A percentile compares a stretch with the other conserved stretches of the same genome.
Evolutionary conservation across 30 jellyfish, hydroid and myxozoan genomes (phyloP).

Genomic region (Haliclystus octoradiatus): DNA sequence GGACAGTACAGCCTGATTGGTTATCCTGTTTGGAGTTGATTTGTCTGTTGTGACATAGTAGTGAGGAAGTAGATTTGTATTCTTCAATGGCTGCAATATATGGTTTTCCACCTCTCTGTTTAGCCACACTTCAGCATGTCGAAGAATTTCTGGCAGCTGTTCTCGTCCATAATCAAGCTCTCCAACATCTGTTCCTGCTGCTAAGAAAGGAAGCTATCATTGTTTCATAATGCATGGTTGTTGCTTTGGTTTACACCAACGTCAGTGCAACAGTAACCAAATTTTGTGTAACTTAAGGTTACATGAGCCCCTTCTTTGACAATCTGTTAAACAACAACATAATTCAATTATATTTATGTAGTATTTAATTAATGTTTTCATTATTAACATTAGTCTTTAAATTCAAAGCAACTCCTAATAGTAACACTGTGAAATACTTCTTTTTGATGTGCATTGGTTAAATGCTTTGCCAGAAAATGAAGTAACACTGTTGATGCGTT

Average conservation of each 20-base stretch:
- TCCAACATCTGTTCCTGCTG: constrained; percentile 38
- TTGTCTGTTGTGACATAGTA: constrained; percentile 27
- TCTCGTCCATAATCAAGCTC: constrained; percentile 26
- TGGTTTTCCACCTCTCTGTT: not conserved
- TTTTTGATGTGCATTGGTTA: too few relatives aligned
- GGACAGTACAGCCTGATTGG: constrained; percentile 22
- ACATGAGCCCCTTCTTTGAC: too few relatives aligned
- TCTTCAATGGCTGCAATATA: not conserved
- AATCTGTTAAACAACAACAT: too few relatives aligned
- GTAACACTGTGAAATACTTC: too few relatives aligned
- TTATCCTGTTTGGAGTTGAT: constrained; percentile 9
- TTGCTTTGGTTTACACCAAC: constrained; percentile 12
- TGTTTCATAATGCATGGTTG: constrained; percentile 22
- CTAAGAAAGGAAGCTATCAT: constrained; percentile 10
- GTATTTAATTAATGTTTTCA: too few relatives aligned
- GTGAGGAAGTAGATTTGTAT: constrained; percentile 20
- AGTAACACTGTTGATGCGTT: too few relatives aligned
- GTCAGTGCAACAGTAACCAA: constrained; percentile 9
- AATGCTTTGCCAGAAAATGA: too few relatives aligned
- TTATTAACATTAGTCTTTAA: too few relatives aligned
- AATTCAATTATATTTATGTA: too few relatives aligned
- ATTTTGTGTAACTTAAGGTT: constrained; percentile 25
- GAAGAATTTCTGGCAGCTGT: constrained; percentile 5
- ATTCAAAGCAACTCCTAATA: too few relatives aligned
- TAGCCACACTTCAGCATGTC: constrained; percentile 8